Evolutionary conservation across 2,888 invertebrate species (phyloP).

Genomic region (Coremacera marginata): DNA sequence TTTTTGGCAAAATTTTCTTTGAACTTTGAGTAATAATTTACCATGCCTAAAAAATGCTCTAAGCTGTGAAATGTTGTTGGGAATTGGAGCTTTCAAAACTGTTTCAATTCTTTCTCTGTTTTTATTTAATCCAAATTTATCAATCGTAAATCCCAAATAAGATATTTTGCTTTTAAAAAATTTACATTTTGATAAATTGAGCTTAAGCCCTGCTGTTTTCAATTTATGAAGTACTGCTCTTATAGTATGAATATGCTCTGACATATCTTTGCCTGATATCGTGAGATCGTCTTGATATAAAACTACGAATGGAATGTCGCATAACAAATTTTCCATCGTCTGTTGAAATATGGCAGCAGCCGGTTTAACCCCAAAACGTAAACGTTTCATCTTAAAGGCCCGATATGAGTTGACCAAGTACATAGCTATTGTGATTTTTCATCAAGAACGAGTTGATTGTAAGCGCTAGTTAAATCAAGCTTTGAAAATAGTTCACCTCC

Average conservation of each 20-base stretch:
- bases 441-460: constrained; percentile 39
- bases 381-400: constrained; percentile 39
- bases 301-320: constrained; percentile 36
- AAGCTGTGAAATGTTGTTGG: constrained; percentile 36
- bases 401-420: constrained; percentile 36
- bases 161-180: constrained; percentile 39
- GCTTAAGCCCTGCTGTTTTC: constrained; percentile 29
- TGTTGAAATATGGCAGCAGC: constrained; percentile 43
- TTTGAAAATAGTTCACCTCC: constrained; percentile 42
- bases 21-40: constrained; percentile 45
- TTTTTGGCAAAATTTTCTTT: constrained; percentile 40
- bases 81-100: constrained; percentile 34
- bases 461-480: constrained; percentile 41
- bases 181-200: constrained; percentile 34
- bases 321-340: constrained; percentile 41
- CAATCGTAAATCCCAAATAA: constrained; percentile 31
- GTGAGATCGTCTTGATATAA: constrained; percentile 40
- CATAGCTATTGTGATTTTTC: constrained; percentile 35
- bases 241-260: constrained; percentile 32
- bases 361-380: constrained; percentile 43
- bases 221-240: constrained; percentile 44
- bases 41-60: constrained; percentile 39
- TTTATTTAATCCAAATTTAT: constrained; percentile 36
- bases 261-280: constrained; percentile 28
- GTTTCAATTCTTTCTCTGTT: constrained; percentile 32